Percentiles rank a stretch among this genome's conserved stretches.
phyloP scores from a whole-genome alignment of 1,140 invertebrate species.

The Bombus confusus region DNA sequence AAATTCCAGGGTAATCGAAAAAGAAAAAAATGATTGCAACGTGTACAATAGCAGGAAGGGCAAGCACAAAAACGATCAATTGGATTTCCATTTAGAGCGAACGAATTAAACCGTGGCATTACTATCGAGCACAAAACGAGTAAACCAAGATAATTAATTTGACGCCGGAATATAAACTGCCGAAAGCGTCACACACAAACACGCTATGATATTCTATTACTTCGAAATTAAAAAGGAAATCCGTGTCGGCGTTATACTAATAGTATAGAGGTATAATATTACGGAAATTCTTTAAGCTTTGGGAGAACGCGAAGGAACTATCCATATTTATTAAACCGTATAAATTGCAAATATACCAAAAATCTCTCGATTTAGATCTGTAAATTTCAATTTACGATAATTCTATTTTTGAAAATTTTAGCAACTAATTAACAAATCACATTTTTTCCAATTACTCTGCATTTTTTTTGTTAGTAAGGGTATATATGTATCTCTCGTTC shows the following conservation, averaged over 20 bases:
- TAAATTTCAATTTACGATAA: background rate
- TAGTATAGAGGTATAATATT: background rate
- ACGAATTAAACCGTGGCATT: constrained; percentile 25
- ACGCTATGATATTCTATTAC: background rate
- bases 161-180: constrained; percentile 7
- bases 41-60: background rate
- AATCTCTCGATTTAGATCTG: background rate
- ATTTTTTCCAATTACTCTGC: background rate
- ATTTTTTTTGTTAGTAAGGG: background rate
- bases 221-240: background rate
- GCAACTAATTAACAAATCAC: background rate
- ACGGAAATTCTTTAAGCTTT: background rate
- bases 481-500: background rate
- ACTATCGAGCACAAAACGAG: constrained; percentile 8
- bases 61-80: constrained; percentile 24
- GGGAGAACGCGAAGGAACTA: background rate
- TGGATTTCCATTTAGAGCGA: constrained; percentile 30
- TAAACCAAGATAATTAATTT: constrained; percentile 39
- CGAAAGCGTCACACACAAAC: constrained; percentile 1
- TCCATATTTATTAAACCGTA: background rate
- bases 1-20: background rate
- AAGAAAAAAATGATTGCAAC: background rate
- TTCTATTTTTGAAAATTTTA: background rate
- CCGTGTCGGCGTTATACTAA: background rate
- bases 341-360: background rate